Percentiles rank a stretch among this genome's conserved stretches.
These are phyloP conservation scores for Marronus borbonicus DNA, from an alignment of 2,888 invertebrate genomes.

Conservation along the genomic window DNA sequence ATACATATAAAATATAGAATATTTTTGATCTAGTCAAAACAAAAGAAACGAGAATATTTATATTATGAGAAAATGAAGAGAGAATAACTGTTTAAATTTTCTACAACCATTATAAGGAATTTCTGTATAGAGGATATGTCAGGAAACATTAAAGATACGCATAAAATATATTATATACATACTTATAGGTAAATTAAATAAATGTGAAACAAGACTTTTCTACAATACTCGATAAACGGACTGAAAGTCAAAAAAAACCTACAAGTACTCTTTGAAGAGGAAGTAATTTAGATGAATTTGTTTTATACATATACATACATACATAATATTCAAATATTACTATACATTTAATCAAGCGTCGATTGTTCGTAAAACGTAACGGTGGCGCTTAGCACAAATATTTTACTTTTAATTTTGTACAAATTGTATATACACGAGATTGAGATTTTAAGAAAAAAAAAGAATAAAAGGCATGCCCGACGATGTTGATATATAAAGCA, in stretches of 20 bases:
- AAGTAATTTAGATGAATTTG: slow-evolving; percentile 37
- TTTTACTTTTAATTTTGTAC: slow-evolving; percentile 50
- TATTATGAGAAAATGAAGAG: slow-evolving; percentile 13
- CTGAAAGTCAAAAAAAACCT: slow-evolving; percentile 33
- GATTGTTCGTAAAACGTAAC: slow-evolving; percentile 11
- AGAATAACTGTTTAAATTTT: slow-evolving; percentile 50
- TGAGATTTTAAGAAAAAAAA: slow-evolving; percentile 45
- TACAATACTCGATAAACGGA: slow-evolving; percentile 26
- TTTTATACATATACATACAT: slow-evolving; percentile 38
- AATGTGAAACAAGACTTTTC: slow-evolving; percentile 35
- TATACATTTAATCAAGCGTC: slow-evolving; percentile 19
- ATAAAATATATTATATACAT: slow-evolving; percentile 13
- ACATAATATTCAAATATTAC: slow-evolving; percentile 26
- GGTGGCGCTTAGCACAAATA: slow-evolving; percentile 41
- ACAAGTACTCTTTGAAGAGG: not conserved
- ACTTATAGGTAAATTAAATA: slow-evolving; percentile 8
- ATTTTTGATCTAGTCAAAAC: slow-evolving; percentile 47
- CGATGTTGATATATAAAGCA: slow-evolving; percentile 59
- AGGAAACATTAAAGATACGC: slow-evolving; percentile 24
- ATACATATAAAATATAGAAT: slow-evolving; percentile 25
- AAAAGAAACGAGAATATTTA: slow-evolving; percentile 27
- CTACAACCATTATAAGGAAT: slow-evolving; percentile 52
- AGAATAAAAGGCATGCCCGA: slow-evolving; percentile 3
- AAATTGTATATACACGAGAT: slow-evolving; percentile 52
- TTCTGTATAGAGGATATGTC: slow-evolving; percentile 28